phyloP scores from a whole-genome alignment of 2,113 vertebrate species.

The Camelus dromedarius region DNA sequence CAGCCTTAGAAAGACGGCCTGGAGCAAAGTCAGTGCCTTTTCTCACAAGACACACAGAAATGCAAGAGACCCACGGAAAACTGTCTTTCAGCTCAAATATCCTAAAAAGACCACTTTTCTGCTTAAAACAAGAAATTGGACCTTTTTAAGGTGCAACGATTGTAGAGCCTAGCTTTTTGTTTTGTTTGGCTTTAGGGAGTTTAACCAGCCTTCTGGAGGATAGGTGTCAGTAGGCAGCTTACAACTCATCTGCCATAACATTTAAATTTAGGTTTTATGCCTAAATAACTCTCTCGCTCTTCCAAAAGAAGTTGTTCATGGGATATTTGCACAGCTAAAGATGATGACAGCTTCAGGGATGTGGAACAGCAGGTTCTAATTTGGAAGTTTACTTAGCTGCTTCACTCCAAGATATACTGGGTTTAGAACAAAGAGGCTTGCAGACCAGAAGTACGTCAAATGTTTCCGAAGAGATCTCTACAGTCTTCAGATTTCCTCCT shows the following conservation, averaged over 20 bases:
- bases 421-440: conserved; percentile 19
- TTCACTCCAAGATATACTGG: neutral
- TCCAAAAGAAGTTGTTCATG: conserved; percentile 17
- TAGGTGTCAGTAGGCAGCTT: neutral
- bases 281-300: conserved; percentile 35
- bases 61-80: neutral
- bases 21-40: neutral
- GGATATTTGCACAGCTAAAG: conserved; percentile 33
- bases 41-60: neutral
- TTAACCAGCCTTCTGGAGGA: neutral
- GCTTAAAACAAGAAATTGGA: neutral
- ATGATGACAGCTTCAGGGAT: conserved; percentile 17
- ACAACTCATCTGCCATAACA: conserved; percentile 14
- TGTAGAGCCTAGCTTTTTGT: neutral
- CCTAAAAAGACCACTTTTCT: neutral
- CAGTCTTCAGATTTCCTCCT: conserved; percentile 1
- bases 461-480: neutral
- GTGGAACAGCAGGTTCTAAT: conserved; percentile 66
- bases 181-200: conserved; percentile 24
- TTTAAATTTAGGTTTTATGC: conserved; percentile 44
- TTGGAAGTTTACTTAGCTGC: conserved; percentile 55
- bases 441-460: neutral
- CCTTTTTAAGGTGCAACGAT: neutral
- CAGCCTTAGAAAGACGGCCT: neutral
- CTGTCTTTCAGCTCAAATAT: neutral